Percentiles rank a stretch among this genome's conserved stretches.
Conservation (phyloP, 2,888 invertebrate genomes). For the Drosophila prostipennis region DNA sequence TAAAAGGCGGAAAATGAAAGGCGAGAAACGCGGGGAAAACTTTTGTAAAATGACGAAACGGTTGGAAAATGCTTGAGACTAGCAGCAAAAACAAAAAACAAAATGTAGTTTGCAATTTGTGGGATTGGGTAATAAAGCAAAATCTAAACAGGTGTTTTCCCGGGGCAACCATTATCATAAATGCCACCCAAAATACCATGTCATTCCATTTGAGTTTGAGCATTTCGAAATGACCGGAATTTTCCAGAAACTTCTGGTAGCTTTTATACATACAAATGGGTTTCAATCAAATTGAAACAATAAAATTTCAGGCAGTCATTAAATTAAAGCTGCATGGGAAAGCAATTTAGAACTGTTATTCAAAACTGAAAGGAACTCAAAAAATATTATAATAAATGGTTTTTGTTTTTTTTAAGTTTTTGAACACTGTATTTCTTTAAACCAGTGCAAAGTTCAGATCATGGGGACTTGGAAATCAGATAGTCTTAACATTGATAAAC, state of each 20-base stretch:
- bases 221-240: background rate
- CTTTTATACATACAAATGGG: constrained; percentile 4
- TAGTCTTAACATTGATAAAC: background rate
- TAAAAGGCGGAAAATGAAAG: constrained; percentile 10
- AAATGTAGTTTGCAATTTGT: background rate
- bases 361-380: background rate
- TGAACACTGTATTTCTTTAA: background rate
- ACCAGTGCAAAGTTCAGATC: background rate
- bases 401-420: background rate
- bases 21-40: background rate
- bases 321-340: constrained; percentile 14
- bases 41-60: constrained; percentile 1
- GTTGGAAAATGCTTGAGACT: background rate
- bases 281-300: constrained; percentile 20
- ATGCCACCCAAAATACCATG: background rate
- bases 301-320: constrained; percentile 20
- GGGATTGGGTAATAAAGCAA: constrained; percentile 2
- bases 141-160: constrained; percentile 6
- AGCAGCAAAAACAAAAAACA: background rate
- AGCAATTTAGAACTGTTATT: constrained; percentile 12
- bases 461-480: background rate
- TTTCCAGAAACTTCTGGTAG: constrained; percentile 7
- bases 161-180: background rate
- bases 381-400: background rate
- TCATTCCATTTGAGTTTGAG: background rate